Evolutionary conservation across 2,888 invertebrate species (phyloP), one percentile per base, ranked within the genome.

Genomic region (Drosophila nr. perissopoda): DNA sequence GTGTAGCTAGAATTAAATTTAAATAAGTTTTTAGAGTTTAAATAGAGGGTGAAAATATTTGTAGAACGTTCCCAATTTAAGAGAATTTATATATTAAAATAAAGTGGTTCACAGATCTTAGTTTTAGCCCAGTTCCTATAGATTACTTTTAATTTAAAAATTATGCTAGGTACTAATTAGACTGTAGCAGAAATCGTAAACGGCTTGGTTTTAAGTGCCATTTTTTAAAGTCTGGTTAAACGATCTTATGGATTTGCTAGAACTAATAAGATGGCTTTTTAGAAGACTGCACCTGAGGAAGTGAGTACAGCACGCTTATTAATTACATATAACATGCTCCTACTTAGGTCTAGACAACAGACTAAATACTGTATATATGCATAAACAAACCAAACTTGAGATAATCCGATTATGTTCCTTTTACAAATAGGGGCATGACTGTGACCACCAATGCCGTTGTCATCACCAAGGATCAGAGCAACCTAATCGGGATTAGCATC

Each of bases 401-500:
- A n/a, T 34, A 31, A 59, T 33, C 7, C 16, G 25, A 33, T 18
- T 13, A 21, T 33, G 25, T 53, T 53, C 29, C 54, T n/a, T 54
- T 29, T 34, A 36, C 33, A 49, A 49, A 38, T 52, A 99, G 99
- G 98, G 99, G 99, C 0, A 99, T 99, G 98, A 98, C 97, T 33
- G 97, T 99, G 29, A 99, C 98, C 2, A 98, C 99, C 8, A 99
- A 98, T 27, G 97, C 96, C 89, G 96, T 99, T 3, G 95, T 96
- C 6, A 95, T 99, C 56, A 95, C 95, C 83, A 99, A 99, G 93
- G 99, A 99, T 93, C 95, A 96, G 78, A 97, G 97, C 92, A 97
- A 97, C 91, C 94, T 99, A 34, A 99, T 99, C 79, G 99, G 99
- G 1, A 99, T 99, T 83, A 99, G 98, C 91, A 99, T 99, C 76